Conservation (phyloP, 1,140 invertebrate species). For the Drosophila willistoni region DNA sequence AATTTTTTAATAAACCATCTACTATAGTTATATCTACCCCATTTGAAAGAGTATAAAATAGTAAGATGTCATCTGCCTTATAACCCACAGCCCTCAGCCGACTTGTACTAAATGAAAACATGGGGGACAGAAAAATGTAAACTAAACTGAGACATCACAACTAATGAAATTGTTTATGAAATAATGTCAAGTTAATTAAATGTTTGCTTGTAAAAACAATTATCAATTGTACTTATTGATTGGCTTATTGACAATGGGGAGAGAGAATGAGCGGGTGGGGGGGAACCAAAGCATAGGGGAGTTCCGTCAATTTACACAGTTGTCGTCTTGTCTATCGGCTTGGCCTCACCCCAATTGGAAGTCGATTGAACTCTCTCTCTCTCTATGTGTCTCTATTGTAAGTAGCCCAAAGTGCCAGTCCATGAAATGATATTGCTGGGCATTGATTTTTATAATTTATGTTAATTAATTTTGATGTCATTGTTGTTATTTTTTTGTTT, state of each 20-base stretch:
- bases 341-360: not conserved
- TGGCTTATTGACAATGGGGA: not conserved
- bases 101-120: not conserved
- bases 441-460: slow-evolving; percentile 52
- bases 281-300: not conserved
- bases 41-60: not conserved
- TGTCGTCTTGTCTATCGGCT: slow-evolving; percentile 3
- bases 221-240: slow-evolving; percentile 12
- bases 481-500: slow-evolving; percentile 16
- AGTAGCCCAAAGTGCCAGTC: slow-evolving; percentile 30
- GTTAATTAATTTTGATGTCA: slow-evolving; percentile 24
- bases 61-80: not conserved
- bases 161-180: slow-evolving; percentile 40
- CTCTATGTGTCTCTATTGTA: not conserved
- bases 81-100: not conserved
- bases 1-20: no score
- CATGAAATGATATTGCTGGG: slow-evolving; percentile 40
- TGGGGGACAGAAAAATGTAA: not conserved
- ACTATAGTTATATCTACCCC: not conserved
- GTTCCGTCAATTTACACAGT: not conserved
- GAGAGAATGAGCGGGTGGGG: not conserved
- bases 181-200: slow-evolving; percentile 36
- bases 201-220: slow-evolving; percentile 29
- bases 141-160: slow-evolving; percentile 12
- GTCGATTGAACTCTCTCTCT: slow-evolving; percentile 27